A percentile compares a stretch with the other conserved stretches of the same genome.
These are phyloP conservation scores for Tachysurus vachellii DNA, from an alignment of 2,113 vertebrate genomes.

Conservation along the genomic window DNA sequence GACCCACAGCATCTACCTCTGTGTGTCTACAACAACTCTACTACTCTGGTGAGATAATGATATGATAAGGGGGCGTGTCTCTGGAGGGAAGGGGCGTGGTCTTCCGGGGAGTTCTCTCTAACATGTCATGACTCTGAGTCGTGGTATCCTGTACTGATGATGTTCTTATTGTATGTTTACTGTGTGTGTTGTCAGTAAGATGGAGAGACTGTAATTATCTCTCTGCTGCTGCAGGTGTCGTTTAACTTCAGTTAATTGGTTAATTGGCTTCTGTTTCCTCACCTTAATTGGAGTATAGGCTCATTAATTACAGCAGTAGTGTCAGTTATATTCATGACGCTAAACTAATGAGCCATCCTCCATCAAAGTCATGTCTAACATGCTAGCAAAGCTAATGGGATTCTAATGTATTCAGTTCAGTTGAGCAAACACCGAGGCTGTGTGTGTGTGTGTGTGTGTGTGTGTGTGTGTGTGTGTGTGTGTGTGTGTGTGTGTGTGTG, in stretches of 20 bases:
- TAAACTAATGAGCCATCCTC: slow-evolving; percentile 44
- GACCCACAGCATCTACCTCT: not conserved
- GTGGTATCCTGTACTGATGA: not conserved
- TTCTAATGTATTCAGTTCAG: slow-evolving; percentile 72
- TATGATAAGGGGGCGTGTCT: not conserved
- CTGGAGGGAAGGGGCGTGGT: not conserved
- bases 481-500: too few species aligned
- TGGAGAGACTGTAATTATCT: not conserved
- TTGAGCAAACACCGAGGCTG: slow-evolving; percentile 62
- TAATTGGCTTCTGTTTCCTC: slow-evolving; percentile 34
- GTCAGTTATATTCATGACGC: slow-evolving; percentile 34
- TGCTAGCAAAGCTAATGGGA: slow-evolving; percentile 66
- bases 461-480: slow-evolving; percentile 1
- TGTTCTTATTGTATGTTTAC: not conserved
- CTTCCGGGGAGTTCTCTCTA: not conserved
- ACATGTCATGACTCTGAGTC: not conserved
- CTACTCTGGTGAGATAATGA: not conserved
- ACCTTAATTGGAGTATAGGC: slow-evolving; percentile 39
- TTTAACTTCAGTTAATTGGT: slow-evolving; percentile 38
- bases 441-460: slow-evolving; percentile 31
- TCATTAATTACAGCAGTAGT: slow-evolving; percentile 42
- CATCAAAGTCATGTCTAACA: slow-evolving; percentile 39
- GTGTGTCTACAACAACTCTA: not conserved
- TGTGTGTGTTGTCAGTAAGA: slow-evolving; percentile 1
- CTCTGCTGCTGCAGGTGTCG: not conserved